Conservation (phyloP, 2,888 invertebrate genomes). For the Willowsia nigromaculata region DNA sequence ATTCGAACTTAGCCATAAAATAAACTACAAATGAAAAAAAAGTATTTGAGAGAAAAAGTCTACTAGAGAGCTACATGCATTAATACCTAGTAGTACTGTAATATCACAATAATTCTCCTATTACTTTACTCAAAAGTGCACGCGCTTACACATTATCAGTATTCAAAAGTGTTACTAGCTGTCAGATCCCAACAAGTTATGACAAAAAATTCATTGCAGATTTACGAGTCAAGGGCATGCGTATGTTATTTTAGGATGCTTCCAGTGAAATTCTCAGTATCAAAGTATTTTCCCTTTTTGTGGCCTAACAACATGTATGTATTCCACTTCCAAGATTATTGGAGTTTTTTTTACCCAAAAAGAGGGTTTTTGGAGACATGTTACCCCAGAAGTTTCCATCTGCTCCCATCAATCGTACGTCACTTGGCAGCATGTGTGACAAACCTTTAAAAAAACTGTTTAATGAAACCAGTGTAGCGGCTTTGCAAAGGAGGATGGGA, state of each 20-base stretch:
- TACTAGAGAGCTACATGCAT: too few species aligned
- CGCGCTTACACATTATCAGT: neutral
- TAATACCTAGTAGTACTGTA: too few species aligned
- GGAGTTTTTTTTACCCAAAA: neutral
- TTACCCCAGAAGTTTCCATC: conserved; percentile 67
- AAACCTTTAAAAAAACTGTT: conserved; percentile 64
- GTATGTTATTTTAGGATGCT: conserved; percentile 3
- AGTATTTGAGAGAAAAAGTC: too few species aligned
- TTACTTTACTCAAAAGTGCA: too few species aligned
- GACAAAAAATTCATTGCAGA: conserved; percentile 23
- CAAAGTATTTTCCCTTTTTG: neutral
- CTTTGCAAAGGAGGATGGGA: neutral
- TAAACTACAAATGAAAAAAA: too few species aligned
- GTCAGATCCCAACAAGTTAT: neutral
- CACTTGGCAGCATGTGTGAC: conserved; percentile 76
- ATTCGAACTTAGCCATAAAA: too few species aligned
- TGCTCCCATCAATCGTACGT: conserved; percentile 78
- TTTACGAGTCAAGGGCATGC: conserved; percentile 47
- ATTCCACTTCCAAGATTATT: conserved; percentile 14
- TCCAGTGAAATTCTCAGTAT: neutral
- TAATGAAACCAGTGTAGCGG: neutral
- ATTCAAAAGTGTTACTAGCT: neutral
- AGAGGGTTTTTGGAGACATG: neutral
- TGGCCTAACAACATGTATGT: neutral
- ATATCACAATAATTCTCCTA: too few species aligned